Percentiles rank a stretch among this genome's conserved stretches.
Evolutionary conservation across 1,140 invertebrate species (phyloP).

Genomic region (Sesamia nonagrioides): DNA sequence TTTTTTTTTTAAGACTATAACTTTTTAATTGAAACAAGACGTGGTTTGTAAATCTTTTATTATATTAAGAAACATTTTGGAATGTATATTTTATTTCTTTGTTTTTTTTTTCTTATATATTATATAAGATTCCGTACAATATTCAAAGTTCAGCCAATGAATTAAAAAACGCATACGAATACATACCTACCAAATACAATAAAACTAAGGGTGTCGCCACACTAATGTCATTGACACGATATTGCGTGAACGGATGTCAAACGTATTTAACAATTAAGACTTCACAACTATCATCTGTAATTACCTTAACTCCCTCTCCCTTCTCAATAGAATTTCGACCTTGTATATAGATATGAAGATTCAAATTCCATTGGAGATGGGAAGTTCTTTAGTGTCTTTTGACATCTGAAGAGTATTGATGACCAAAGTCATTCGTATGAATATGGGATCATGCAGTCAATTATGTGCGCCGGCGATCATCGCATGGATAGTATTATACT

Average conservation of each 20-base stretch:
- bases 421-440: slow-evolving; percentile 54
- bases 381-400: neutral
- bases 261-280: slow-evolving; percentile 60
- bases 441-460: slow-evolving; percentile 54
- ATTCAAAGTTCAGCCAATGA: neutral
- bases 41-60: too few species aligned
- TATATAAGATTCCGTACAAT: too few species aligned
- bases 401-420: slow-evolving; percentile 38
- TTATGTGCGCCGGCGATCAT: slow-evolving; percentile 50
- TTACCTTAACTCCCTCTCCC: neutral
- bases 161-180: slow-evolving; percentile 11
- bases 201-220: slow-evolving; percentile 35
- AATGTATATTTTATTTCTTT: too few species aligned
- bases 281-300: neutral
- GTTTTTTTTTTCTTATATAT: too few species aligned
- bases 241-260: slow-evolving; percentile 58
- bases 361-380: neutral
- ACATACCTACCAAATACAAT: slow-evolving; percentile 19
- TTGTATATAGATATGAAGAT: neutral
- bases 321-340: neutral
- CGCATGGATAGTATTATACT: slow-evolving; percentile 49
- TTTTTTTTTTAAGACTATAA: too few species aligned
- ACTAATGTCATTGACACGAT: slow-evolving; percentile 54
- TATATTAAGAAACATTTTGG: too few species aligned
- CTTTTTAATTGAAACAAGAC: too few species aligned